Percentiles rank a stretch among this genome's conserved stretches.
Conservation (phyloP, 2,797 vertebrate species). For the Peromyscus eremicus region DNA sequence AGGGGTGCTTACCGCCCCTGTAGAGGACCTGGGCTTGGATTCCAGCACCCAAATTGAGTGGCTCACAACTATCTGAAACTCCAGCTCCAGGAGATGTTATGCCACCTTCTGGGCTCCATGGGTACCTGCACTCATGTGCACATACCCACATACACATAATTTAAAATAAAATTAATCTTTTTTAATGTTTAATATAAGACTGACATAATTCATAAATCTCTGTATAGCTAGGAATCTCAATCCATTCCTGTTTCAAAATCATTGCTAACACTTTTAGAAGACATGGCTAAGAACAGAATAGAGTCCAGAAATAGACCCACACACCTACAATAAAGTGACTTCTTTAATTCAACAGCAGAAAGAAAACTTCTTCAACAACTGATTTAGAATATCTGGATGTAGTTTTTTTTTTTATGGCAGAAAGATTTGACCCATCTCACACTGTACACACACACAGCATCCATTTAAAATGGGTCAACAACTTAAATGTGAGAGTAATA, state of each 20-base stretch:
- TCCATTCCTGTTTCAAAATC: slow-evolving; percentile 54
- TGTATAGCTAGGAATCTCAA: slow-evolving; percentile 20
- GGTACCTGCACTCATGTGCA: not conserved
- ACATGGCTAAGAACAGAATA: slow-evolving; percentile 39
- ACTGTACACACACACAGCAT: not conserved
- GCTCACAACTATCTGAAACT: not conserved
- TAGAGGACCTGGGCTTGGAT: not conserved
- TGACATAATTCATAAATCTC: slow-evolving; percentile 3
- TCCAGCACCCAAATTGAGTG: not conserved
- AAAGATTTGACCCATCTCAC: not conserved
- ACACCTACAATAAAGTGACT: not conserved
- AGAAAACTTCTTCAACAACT: slow-evolving; percentile 26
- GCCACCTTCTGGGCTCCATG: not conserved
- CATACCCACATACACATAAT: not conserved
- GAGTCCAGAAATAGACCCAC: slow-evolving; percentile 1
- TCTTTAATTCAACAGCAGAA: slow-evolving; percentile 41
- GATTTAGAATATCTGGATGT: slow-evolving; percentile 36
- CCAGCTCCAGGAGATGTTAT: not conserved
- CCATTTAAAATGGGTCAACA: not conserved
- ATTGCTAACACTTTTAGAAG: slow-evolving; percentile 40
- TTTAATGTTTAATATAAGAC: not conserved
- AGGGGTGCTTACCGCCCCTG: not conserved
- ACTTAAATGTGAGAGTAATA: slow-evolving; percentile 45
- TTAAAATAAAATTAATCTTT: not conserved
- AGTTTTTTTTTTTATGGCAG: not conserved